Base-by-base conservation (phyloP, 30 jellyfish, hydroid and myxozoan genomes). In the Turritopsis dohrnii region DNA sequence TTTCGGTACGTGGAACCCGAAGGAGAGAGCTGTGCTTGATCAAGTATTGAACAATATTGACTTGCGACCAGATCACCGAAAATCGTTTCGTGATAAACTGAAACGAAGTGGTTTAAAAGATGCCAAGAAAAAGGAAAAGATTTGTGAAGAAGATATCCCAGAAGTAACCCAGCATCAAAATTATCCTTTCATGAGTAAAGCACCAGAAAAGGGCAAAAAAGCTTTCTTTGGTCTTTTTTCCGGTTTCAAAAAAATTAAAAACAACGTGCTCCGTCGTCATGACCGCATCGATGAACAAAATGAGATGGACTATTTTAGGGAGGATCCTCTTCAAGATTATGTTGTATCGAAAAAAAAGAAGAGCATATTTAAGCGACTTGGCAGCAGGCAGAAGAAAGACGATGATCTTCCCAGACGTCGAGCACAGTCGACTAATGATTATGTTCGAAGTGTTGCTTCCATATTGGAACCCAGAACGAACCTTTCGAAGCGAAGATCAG, bases 1-100 rank as follows among this genome's bases (percentile, higher is more conserved):
- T 71, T 82, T 20, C 73, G 89, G 89, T 24, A 82, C 89, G 71
- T 82, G 89, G 89, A 82, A 82, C 25, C 89, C 89, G 26, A 82
- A 82, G 24, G 89, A 82, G 72, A 23, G 89, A 24, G 89, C 89
- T 52, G 89, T 82, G 25, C 74, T 82, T 54, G 89, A 82, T 28
- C 89, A 82, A 71, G 76, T 82, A 16, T 26, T 82, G 75, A 69
- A 66, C 25, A 82, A 82, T 71, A 71, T 71, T 18, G 83, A 82
- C 29, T 53, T 52, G 28, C 71, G 41, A 28, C 53, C 52, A 1
- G 72, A 25, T 21, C 52, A 66, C 20, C 71, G 71, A 52, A 82
- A 52, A 82, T 65, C 89, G 18, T 28, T 82, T 1, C 71, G 52
- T 19, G 83, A 27, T 1, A 41, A n/a, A 22, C 52, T 82, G 0